A percentile compares a stretch with the other conserved stretches of the same genome.
phyloP scores from a whole-genome alignment of 2,113 vertebrate genomes.

The Kryptolebias marmoratus region DNA sequence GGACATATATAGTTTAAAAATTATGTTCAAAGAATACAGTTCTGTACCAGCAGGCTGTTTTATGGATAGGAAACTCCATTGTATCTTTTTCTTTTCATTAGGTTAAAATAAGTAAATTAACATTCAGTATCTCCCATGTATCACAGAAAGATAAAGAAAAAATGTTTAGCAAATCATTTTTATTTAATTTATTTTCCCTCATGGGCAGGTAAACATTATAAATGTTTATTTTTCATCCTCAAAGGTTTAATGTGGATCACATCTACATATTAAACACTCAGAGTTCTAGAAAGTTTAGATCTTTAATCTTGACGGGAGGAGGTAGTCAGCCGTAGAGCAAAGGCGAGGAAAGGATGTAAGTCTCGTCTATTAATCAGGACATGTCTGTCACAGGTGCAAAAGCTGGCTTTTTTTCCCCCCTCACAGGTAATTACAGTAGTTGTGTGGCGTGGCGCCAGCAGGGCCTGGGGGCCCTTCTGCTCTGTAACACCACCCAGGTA shows the following conservation, averaged over 20 bases:
- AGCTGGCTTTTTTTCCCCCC: conserved; percentile 32
- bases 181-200: conserved; percentile 4
- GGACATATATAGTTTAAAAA: conserved; percentile 35
- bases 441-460: conserved; percentile 72
- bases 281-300: conserved; percentile 58
- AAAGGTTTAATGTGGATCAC: conserved; percentile 42
- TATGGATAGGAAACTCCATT: background rate
- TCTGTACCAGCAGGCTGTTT: conserved; percentile 6
- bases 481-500: conserved; percentile 75
- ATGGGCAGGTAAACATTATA: conserved; percentile 13
- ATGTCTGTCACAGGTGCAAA: conserved; percentile 74
- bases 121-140: conserved; percentile 3
- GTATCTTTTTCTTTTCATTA: conserved; percentile 15
- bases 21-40: conserved; percentile 43
- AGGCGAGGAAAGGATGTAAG: conserved; percentile 52
- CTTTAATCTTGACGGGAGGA: conserved; percentile 57
- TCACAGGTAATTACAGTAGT: conserved; percentile 79
- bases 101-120: conserved; percentile 17
- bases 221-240: conserved; percentile 31
- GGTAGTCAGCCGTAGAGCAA: conserved; percentile 55
- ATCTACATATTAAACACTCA: conserved; percentile 59
- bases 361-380: conserved; percentile 73
- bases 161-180: background rate
- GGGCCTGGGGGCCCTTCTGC: conserved; percentile 63
- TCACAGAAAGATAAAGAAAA: background rate